Conservation (phyloP, 2,888 invertebrate genomes). For the Lasius platythorax region DNA sequence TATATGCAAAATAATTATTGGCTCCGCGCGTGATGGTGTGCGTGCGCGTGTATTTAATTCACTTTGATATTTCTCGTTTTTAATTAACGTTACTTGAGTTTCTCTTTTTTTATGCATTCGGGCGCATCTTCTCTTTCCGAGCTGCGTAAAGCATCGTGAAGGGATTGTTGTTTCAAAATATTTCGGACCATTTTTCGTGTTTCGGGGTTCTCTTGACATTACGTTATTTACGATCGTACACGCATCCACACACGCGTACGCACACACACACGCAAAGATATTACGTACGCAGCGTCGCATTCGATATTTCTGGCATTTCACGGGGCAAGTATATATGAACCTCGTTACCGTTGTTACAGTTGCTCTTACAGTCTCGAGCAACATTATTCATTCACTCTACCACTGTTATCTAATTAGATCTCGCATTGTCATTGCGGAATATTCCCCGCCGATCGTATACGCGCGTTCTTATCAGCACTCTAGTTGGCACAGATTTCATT, state of each 20-base stretch:
- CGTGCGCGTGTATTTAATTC: background rate
- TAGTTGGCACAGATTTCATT: background rate
- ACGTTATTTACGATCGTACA: slow-evolving; percentile 32
- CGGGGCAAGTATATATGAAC: slow-evolving; percentile 21
- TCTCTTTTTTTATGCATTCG: background rate
- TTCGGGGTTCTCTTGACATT: background rate
- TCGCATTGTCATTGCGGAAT: slow-evolving; percentile 23
- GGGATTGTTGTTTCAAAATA: slow-evolving; percentile 2
- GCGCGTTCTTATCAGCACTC: slow-evolving; percentile 27
- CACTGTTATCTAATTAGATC: slow-evolving; percentile 48
- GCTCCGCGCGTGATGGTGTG: background rate
- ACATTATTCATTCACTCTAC: slow-evolving; percentile 36
- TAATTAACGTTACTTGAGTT: background rate
- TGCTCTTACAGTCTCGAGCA: slow-evolving; percentile 22
- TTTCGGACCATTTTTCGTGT: background rate
- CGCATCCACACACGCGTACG: too few species aligned
- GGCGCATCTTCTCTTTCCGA: background rate
- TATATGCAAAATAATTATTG: slow-evolving; percentile 5
- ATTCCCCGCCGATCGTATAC: background rate
- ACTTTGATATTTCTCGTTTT: background rate
- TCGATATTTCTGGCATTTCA: slow-evolving; percentile 30
- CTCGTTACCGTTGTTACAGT: slow-evolving; percentile 27
- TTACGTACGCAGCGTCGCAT: background rate
- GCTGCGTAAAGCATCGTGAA: background rate
- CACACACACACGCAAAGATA: background rate